Evolutionary conservation across 2,797 vertebrate species (phyloP).

Genomic region (Micrastur ruficollis): DNA sequence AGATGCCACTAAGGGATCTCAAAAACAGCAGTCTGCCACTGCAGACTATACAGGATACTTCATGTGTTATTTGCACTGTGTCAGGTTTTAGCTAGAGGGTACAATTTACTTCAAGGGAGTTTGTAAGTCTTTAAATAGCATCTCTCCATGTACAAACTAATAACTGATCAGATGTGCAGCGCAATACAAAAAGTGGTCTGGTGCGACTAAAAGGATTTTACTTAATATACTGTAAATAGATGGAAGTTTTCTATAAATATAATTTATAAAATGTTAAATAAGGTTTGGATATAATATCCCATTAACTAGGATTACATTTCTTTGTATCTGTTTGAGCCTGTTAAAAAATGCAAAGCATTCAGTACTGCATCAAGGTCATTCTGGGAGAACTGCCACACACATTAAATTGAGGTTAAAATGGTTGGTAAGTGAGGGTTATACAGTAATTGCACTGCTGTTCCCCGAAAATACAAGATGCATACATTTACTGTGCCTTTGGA

Average conservation of each 20-base stretch:
- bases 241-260: neutral
- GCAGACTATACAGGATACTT: neutral
- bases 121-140: slow-evolving; percentile 68
- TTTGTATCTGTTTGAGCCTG: slow-evolving; percentile 18
- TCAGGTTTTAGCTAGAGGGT: slow-evolving; percentile 71
- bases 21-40: slow-evolving; percentile 45
- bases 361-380: slow-evolving; percentile 43
- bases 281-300: neutral
- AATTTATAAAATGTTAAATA: slow-evolving; percentile 43
- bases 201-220: slow-evolving; percentile 31
- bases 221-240: slow-evolving; percentile 49
- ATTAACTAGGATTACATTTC: slow-evolving; percentile 24
- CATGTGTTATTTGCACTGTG: slow-evolving; percentile 43
- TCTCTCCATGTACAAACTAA: slow-evolving; percentile 68
- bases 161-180: slow-evolving; percentile 57
- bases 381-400: slow-evolving; percentile 28
- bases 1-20: slow-evolving; percentile 61
- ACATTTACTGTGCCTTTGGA: slow-evolving; percentile 40
- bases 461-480: slow-evolving; percentile 48
- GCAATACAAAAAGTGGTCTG: neutral
- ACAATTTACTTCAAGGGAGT: slow-evolving; percentile 73
- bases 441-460: slow-evolving; percentile 55
- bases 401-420: slow-evolving; percentile 60
- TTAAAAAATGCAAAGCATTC: slow-evolving; percentile 51
- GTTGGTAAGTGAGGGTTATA: slow-evolving; percentile 49